A percentile compares a stretch with the other conserved stretches of the same genome.
phyloP scores from a whole-genome alignment of 2,113 vertebrate species.

The Uria aalge region DNA sequence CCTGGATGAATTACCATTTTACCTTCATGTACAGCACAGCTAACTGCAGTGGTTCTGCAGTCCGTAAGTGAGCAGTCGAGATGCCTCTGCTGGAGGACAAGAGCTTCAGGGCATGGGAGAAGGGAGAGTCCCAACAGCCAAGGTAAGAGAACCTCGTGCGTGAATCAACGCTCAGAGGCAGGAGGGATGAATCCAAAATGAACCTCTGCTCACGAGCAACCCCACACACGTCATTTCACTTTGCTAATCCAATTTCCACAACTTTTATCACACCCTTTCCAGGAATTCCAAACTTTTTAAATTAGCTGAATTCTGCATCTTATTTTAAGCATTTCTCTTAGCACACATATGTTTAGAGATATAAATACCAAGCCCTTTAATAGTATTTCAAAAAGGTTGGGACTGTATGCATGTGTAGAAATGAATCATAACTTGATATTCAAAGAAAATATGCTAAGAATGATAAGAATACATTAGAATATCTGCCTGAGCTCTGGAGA shows the following conservation, averaged over 20 bases:
- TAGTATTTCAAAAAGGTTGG: neutral
- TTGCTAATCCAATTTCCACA: neutral
- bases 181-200: neutral
- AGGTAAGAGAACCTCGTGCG: neutral
- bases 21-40: neutral
- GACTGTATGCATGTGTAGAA: neutral
- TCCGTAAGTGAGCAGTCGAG: neutral
- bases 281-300: neutral
- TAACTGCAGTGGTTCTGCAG: neutral
- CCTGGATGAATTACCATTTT: neutral
- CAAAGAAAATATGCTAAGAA: neutral
- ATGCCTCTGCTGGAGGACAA: neutral
- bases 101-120: neutral
- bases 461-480: neutral
- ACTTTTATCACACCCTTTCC: neutral
- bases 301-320: neutral
- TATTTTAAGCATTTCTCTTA: neutral
- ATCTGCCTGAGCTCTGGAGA: neutral
- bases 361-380: neutral
- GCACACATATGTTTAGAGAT: neutral
- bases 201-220: neutral
- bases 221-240: neutral
- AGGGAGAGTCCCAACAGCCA: neutral
- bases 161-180: neutral
- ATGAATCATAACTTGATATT: neutral